A percentile compares a stretch with the other conserved stretches of the same genome.
phyloP scores from a whole-genome alignment of 1,140 invertebrate species.

The Drosophila carrolli region DNA sequence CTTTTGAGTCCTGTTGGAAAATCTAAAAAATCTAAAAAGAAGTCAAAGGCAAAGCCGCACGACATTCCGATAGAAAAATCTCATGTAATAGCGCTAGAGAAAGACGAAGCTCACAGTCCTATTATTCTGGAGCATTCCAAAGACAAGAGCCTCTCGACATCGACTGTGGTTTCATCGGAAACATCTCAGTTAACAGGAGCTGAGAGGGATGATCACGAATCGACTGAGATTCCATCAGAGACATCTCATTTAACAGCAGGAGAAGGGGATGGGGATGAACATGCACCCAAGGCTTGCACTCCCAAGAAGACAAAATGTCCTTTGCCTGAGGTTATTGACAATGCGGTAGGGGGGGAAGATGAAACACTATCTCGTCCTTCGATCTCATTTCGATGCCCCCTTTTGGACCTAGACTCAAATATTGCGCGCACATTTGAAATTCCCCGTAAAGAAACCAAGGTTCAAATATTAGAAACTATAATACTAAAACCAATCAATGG shows the following conservation, averaged over 20 bases:
- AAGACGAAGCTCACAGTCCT: background rate
- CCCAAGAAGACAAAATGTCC: background rate
- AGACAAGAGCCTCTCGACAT: background rate
- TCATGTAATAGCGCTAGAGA: background rate
- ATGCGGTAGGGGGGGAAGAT: background rate
- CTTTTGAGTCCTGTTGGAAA: background rate
- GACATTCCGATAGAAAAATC: background rate
- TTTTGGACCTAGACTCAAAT: slow-evolving; percentile 31
- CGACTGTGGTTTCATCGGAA: no score
- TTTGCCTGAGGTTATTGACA: background rate
- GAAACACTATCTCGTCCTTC: background rate
- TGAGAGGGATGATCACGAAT: background rate
- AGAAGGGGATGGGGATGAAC: background rate
- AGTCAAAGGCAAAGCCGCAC: background rate
- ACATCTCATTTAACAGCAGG: background rate
- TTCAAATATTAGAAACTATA: slow-evolving; percentile 59
- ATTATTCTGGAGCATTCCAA: background rate
- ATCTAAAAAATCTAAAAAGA: background rate
- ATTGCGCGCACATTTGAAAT: slow-evolving; percentile 40
- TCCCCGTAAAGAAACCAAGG: background rate
- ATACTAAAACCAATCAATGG: slow-evolving; percentile 6
- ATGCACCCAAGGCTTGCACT: no score
- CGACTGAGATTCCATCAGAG: background rate
- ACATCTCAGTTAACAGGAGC: no score
- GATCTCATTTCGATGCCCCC: slow-evolving; percentile 32